These are phyloP conservation scores for Squalus acanthias DNA, from an alignment of 2,797 vertebrate species.

Conservation along the genomic window DNA sequence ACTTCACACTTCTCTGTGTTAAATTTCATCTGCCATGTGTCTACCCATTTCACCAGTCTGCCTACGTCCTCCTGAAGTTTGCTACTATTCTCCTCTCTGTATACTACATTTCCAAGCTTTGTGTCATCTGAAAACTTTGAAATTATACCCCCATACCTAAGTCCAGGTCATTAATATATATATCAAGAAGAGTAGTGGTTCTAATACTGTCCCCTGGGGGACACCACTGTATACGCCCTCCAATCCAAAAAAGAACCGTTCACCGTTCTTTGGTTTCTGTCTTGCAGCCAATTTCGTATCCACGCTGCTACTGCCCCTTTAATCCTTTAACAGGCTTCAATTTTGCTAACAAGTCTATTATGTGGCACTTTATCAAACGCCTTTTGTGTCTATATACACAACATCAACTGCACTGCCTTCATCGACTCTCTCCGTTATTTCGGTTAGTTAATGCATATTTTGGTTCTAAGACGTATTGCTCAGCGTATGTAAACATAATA, in stretches of 20 bases:
- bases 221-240: too few relatives aligned
- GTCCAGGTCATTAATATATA: neutral
- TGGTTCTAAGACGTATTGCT: neutral
- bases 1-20: neutral
- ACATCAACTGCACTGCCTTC: too few relatives aligned
- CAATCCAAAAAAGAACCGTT: neutral
- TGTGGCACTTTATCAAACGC: neutral
- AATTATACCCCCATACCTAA: neutral
- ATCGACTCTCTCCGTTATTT: neutral
- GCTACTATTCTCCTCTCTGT: neutral
- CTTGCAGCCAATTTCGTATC: neutral
- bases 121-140: neutral
- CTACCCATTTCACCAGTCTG: neutral
- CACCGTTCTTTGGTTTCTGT: neutral
- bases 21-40: neutral
- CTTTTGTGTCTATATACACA: neutral
- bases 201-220: too few relatives aligned
- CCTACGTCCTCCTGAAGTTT: neutral
- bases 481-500: neutral
- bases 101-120: neutral
- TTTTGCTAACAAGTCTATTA: neutral
- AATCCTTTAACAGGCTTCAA: neutral
- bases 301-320: neutral
- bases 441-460: neutral
- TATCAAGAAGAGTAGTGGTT: neutral